These are phyloP conservation scores for Heliconius nattereri DNA, from an alignment of 1,140 invertebrate genomes.

Conservation along the genomic window DNA sequence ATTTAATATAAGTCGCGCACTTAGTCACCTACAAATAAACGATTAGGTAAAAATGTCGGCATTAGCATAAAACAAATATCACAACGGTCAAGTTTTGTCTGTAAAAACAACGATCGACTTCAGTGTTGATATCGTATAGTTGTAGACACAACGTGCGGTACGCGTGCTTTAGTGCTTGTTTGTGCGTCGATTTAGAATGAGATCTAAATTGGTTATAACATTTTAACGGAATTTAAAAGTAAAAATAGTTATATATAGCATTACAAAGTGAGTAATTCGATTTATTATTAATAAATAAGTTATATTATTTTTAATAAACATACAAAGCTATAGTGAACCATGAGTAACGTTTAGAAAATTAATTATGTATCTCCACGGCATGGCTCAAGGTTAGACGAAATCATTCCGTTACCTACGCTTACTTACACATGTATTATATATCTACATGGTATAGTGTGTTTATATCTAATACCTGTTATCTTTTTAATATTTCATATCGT, in stretches of 20 bases:
- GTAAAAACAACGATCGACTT: constrained; percentile 37
- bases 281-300: background rate
- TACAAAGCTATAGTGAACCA: background rate
- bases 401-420: background rate
- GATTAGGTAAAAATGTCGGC: constrained; percentile 38
- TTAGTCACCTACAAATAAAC: constrained; percentile 35
- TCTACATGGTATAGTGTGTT: background rate
- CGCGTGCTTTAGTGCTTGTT: constrained; percentile 59
- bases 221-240: background rate
- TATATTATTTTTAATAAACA: background rate
- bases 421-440: background rate
- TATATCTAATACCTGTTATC: background rate
- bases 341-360: background rate
- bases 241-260: background rate
- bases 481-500: constrained; percentile 18
- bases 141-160: constrained; percentile 53
- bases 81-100: constrained; percentile 35
- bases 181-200: constrained; percentile 52
- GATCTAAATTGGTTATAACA: constrained; percentile 38
- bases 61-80: constrained; percentile 36
- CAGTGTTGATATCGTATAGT: constrained; percentile 50
- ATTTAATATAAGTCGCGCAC: constrained; percentile 12
- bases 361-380: background rate
- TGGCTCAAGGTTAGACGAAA: constrained; percentile 2
- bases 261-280: background rate